Conservation (phyloP, 2,888 invertebrate species). For the Drosophila pseudotakahashii region DNA sequence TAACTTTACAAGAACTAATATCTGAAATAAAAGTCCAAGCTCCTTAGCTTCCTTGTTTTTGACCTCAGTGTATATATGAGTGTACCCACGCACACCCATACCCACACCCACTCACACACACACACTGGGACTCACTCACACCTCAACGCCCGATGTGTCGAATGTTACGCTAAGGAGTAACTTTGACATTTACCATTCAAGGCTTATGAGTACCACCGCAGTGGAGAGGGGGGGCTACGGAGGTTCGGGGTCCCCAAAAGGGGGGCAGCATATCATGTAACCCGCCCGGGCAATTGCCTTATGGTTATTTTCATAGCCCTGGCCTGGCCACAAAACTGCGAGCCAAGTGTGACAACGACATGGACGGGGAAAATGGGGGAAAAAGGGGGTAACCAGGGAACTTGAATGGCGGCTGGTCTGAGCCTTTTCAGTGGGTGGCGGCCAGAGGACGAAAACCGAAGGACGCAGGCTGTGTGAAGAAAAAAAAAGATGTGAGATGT, state of each 20-base stretch:
- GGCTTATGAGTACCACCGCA: constrained; percentile 75
- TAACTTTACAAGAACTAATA: no score
- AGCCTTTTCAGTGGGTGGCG: constrained; percentile 3
- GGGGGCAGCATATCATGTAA: constrained; percentile 46
- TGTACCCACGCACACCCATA: constrained; percentile 14
- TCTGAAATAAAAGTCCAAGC: no score
- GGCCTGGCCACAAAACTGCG: constrained; percentile 77
- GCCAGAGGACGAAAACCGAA: constrained; percentile 30
- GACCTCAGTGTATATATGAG: constrained; percentile 16
- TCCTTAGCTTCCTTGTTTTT: neutral
- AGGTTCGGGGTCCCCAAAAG: neutral
- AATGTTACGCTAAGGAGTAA: constrained; percentile 81
- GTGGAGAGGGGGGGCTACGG: neutral
- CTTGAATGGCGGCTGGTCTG: constrained; percentile 21
- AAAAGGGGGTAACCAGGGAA: no score
- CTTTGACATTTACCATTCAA: constrained; percentile 80
- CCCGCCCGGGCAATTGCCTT: constrained; percentile 79
- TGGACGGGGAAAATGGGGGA: constrained; percentile 13
- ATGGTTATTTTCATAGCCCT: constrained; percentile 80
- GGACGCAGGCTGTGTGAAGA: constrained; percentile 20
- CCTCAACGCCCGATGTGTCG: constrained; percentile 79
- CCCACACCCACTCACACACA: neutral
- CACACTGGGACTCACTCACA: constrained; percentile 57
- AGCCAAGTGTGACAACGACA: constrained; percentile 65
- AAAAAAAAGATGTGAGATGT: constrained; percentile 26